These are phyloP conservation scores for Caenorhabditis sp. DNA, from an alignment of 2,888 invertebrate genomes.

Conservation along the genomic window DNA sequence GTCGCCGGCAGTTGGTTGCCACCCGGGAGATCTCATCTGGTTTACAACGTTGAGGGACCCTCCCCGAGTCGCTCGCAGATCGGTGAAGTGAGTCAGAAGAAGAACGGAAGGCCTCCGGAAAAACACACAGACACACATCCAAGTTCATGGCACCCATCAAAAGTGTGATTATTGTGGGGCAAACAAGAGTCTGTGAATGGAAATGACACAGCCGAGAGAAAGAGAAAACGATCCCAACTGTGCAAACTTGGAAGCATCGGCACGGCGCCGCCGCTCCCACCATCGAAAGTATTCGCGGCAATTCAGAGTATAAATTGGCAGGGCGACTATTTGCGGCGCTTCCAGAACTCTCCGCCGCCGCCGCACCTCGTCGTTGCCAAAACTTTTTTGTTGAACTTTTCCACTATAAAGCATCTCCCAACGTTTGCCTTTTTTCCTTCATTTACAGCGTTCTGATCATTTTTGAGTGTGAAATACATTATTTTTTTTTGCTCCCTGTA, in stretches of 20 bases:
- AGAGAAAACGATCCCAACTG: conserved; percentile 44
- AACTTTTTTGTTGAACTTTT: no score
- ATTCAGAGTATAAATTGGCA: conserved; percentile 30
- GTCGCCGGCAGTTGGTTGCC: background rate
- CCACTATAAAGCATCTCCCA: no score
- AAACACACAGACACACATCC: conserved; percentile 17
- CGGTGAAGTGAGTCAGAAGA: conserved; percentile 20
- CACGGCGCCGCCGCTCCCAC: conserved; percentile 25
- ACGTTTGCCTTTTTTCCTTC: no score
- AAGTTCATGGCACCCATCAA: conserved; percentile 40
- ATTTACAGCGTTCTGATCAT: no score
- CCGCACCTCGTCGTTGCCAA: no score
- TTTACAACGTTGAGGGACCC: conserved; percentile 26
- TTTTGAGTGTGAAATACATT: no score
- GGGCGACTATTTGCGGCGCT: conserved; percentile 24
- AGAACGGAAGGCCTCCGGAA: conserved; percentile 4
- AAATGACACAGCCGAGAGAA: no score
- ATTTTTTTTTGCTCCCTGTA: no score
- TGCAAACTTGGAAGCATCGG: conserved; percentile 29
- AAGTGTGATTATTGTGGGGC: background rate
- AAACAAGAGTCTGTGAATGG: no score
- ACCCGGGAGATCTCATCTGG: conserved; percentile 33
- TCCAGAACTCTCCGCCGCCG: no score
- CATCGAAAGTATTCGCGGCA: conserved; percentile 6
- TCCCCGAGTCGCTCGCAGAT: conserved; percentile 11